A percentile compares a stretch with the other conserved stretches of the same genome.
Conservation (phyloP, 2,888 invertebrate genomes). For the Ommatoiulus sabulosus region DNA sequence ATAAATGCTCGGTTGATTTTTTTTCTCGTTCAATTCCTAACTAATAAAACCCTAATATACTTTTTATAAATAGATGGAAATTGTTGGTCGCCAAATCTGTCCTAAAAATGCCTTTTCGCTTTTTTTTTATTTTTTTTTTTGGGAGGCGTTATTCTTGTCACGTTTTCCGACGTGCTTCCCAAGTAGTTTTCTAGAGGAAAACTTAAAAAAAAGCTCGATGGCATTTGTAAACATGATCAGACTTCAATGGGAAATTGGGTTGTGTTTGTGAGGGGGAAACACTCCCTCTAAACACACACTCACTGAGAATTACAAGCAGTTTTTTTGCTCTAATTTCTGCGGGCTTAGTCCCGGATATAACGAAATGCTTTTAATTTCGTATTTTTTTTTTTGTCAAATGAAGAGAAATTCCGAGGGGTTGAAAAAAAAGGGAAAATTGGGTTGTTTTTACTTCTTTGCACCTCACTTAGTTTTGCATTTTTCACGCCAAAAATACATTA, state of each 20-base stretch:
- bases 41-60: neutral
- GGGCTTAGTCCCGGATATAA: neutral
- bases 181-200: neutral
- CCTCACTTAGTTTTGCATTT: neutral
- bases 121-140: neutral
- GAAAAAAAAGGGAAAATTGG: neutral
- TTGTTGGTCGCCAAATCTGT: neutral
- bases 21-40: neutral
- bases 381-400: neutral
- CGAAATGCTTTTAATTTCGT: constrained; percentile 12
- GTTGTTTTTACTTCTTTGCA: neutral
- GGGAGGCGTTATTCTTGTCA: neutral
- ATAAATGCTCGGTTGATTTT: no score
- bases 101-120: neutral
- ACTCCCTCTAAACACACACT: constrained; percentile 30
- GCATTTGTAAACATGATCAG: constrained; percentile 43
- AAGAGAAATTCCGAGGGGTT: neutral
- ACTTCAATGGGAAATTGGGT: constrained; percentile 33
- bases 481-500: neutral
- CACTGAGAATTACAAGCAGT: constrained; percentile 6
- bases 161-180: constrained; percentile 2
- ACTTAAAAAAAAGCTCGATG: neutral
- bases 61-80: neutral
- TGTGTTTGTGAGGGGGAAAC: neutral
- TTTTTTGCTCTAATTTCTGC: neutral